Base-by-base conservation (phyloP, 2,888 invertebrate genomes). In the Drosophila kokeensis region DNA sequence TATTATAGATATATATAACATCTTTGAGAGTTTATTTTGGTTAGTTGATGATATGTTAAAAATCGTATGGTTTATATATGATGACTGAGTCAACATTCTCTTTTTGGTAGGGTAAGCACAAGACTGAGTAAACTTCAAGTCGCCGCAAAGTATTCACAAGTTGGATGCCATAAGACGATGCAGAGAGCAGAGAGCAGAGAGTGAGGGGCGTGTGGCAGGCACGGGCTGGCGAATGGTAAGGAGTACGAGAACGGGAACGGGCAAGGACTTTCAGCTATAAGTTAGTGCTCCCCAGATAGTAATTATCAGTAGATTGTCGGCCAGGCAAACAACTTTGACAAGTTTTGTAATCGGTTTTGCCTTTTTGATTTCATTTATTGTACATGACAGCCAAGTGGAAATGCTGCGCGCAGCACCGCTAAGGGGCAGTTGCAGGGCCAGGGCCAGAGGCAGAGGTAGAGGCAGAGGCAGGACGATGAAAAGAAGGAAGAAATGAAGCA, bases 281-380 rank as follows among this genome's bases (percentile, higher is more conserved):
- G 84, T 88, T 87, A 90, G 87, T 86, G 80, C 74, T 87, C 87
- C 87, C 90, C 82, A 86, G 87, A 86, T 88, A 88, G 90, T 88
- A 90, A 87, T 87, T 87, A 90, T 87, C 89, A 84, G 81, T 81
- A 79, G 87, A 88, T 86, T 88, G 87, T 88, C 74, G 82, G 75
- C 69, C 77, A 75, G 79, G 65, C 66, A 73, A 82, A 71, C 63
- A 85, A 85, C 72, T 88, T 83, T 89, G 87, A 83, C 84, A 85
- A 85, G 87, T 86, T 81, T 81, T 81, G 89, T 88, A 88, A 88
- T 84, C 88, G 88, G 70, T 85, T 87, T 87, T 82, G 79, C 82
- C 74, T 79, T 83, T 87, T 87, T 84, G 85, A 79, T 83, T 83
- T 79, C 79, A 87, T 87, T 83, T 87, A 83, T 83, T 84, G 83